These are phyloP conservation scores for Beris chalybata DNA, from an alignment of 2,888 invertebrate species.

Conservation along the genomic window DNA sequence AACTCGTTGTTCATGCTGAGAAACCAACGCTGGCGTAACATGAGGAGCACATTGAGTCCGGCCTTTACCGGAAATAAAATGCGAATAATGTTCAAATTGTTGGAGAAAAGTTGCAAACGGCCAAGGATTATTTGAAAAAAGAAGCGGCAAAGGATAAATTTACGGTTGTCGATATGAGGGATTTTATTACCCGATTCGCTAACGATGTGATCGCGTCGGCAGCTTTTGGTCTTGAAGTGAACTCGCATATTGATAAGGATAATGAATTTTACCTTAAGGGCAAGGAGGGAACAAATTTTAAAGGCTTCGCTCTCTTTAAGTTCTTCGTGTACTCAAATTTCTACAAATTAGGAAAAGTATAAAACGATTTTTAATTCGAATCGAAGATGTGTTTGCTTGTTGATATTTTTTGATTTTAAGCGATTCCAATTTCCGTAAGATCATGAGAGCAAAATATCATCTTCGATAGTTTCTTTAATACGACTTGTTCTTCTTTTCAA, in stretches of 20 bases:
- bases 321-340: conserved; percentile 43
- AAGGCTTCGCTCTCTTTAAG: conserved; percentile 42
- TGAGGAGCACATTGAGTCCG: conserved; percentile 57
- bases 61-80: conserved; percentile 61
- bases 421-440: too few relatives aligned
- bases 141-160: neutral
- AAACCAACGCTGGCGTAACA: conserved; percentile 51
- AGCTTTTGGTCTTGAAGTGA: conserved; percentile 56
- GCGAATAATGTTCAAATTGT: conserved; percentile 44
- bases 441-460: too few relatives aligned
- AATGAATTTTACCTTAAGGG: conserved; percentile 61
- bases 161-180: conserved; percentile 44
- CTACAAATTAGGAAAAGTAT: too few relatives aligned
- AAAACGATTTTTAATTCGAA: too few relatives aligned
- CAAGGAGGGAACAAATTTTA: conserved; percentile 52
- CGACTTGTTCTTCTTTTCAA: neutral
- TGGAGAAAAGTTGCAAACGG: conserved; percentile 47
- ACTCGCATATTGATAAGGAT: conserved; percentile 59
- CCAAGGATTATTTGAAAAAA: conserved; percentile 43
- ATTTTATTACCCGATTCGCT: conserved; percentile 47
- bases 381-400: too few relatives aligned
- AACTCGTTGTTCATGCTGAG: conserved; percentile 46
- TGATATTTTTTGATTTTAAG: too few relatives aligned
- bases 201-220: conserved; percentile 55
- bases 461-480: neutral